Conservation (phyloP, 2,113 vertebrate genomes). For the Piaya cayana region DNA sequence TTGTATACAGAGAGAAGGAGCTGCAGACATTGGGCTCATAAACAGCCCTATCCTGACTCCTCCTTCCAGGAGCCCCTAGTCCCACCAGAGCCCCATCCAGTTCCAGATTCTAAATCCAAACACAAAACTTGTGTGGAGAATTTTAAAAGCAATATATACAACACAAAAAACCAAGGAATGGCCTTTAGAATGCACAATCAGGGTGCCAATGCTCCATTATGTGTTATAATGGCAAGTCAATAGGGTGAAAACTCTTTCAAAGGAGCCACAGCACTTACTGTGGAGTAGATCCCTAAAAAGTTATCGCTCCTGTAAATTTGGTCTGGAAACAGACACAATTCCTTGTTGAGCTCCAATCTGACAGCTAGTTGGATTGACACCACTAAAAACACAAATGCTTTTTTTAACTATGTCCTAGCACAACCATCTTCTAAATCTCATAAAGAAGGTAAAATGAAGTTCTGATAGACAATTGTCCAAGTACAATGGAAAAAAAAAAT, state of each 20-base stretch:
- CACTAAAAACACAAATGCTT: neutral
- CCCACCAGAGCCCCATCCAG: too few relatives aligned
- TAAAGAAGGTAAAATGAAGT: neutral
- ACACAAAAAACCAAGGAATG: neutral
- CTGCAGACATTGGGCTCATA: too few relatives aligned
- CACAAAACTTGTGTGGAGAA: neutral
- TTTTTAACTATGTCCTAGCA: neutral
- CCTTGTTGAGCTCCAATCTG: neutral
- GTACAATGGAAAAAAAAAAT: neutral
- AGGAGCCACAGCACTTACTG: fast-evolving
- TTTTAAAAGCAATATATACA: neutral
- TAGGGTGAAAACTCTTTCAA: neutral
- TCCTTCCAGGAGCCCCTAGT: too few relatives aligned
- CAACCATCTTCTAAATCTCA: neutral
- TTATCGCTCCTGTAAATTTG: neutral
- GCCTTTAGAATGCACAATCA: neutral
- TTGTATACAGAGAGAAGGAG: too few relatives aligned
- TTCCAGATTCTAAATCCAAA: neutral
- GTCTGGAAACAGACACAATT: neutral
- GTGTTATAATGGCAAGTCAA: neutral
- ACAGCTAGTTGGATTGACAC: neutral
- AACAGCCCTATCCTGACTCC: too few relatives aligned
- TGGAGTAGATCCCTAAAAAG: neutral
- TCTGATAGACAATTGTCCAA: neutral
- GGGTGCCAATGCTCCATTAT: neutral